These are phyloP conservation scores for Phainopepla nitens DNA, from an alignment of 2,113 vertebrate species.

Conservation along the genomic window DNA sequence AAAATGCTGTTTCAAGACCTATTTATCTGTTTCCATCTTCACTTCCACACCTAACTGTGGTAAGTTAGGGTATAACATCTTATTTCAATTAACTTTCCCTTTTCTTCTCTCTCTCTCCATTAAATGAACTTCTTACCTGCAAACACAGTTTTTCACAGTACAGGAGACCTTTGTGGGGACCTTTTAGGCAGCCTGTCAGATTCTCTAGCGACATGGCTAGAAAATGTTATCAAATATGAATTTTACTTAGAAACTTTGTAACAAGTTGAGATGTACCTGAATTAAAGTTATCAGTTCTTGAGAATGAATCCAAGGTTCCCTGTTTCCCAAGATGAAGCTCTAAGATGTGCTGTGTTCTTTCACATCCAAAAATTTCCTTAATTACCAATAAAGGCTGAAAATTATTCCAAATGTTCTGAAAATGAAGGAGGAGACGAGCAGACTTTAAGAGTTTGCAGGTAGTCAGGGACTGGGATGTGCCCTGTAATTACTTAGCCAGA, in stretches of 20 bases:
- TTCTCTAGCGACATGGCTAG: background rate
- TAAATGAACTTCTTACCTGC: background rate
- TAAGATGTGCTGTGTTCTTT: background rate
- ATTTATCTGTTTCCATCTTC: background rate
- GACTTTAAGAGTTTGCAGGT: background rate
- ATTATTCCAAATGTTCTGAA: background rate
- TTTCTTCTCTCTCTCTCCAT: background rate
- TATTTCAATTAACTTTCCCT: background rate
- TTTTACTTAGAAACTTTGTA: background rate
- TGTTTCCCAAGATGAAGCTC: background rate
- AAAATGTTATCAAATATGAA: background rate
- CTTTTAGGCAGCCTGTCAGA: background rate
- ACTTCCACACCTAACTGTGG: too few species aligned
- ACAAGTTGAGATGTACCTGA: background rate
- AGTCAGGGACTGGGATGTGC: background rate
- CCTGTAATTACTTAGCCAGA: background rate
- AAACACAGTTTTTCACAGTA: background rate
- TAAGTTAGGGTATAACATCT: background rate
- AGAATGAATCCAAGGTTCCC: background rate
- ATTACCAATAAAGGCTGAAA: background rate
- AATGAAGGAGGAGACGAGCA: background rate
- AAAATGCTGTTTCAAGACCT: background rate
- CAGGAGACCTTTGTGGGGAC: background rate
- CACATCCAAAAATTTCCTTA: background rate
- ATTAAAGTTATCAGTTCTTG: background rate